Evolutionary conservation across 2,113 vertebrate genomes (phyloP), one percentile per base, ranked within the genome.

Genomic region (Heterochromis multidens): DNA sequence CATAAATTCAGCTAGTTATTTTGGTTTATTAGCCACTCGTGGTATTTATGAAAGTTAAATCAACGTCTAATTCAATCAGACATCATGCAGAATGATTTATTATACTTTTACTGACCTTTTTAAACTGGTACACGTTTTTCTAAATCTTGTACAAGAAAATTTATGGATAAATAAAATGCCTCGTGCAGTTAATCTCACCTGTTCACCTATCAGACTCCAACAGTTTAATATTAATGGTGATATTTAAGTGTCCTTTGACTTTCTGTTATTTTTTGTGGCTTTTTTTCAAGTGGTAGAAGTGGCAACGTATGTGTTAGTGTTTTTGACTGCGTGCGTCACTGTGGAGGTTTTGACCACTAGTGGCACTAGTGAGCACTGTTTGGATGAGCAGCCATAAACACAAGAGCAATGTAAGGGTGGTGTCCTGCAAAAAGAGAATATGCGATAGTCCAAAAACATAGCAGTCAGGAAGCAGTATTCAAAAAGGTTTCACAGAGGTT

Each of bases 11-110:
- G 29, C 79, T 77, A 70, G 91, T 86, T 76, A 88, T 92, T 90
- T 92, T 46, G 29, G 93, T 95, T 95, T 92, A 95, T 90, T 90
- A 87, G 88, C 84, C 90, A 86, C 85, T 89, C 82, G 80, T 92
- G 93, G 91, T 91, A 81, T 91, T 89, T 91, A 81, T 91, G 84
- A 90, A 94, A 90, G 82, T 88, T 86, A 93, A 91, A 91, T 94
- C 82, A 88, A 83, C 33, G 91, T 91, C 90, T 62, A 79, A 91
- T 90, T 87, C 58, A 84, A 87, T 94, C 88, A 94, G 23, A 81
- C 62, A 46, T 83, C 63, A 57, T 14, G 54, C 29, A 35, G 76
- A 84, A 63, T 63, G 61, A 91, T 92, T 88, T 84, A 87, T 85
- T 85, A 7, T 76, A 79, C 29, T 77, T 87, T 82, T 82, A 86